A percentile compares a stretch with the other conserved stretches of the same genome.
phyloP scores from a whole-genome alignment of 2,797 vertebrate genomes.

The Lagocephalus sceleratus region DNA sequence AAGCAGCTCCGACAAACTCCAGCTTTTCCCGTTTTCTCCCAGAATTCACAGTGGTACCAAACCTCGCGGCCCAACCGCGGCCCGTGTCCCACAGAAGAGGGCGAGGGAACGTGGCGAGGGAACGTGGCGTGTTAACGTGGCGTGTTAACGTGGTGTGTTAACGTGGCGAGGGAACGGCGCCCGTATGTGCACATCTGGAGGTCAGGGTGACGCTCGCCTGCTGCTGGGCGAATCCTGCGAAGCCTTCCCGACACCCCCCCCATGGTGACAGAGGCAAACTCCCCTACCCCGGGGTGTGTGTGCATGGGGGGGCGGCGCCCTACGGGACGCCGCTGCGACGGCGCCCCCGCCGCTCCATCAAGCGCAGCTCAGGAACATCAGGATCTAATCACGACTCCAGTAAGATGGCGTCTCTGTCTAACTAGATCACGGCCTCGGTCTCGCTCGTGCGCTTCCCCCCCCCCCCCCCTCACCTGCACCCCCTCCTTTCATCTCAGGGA shows the following conservation, averaged over 20 bases:
- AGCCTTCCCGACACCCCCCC: conserved; percentile 4
- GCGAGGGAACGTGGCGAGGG: conserved; percentile 11
- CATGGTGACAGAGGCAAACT: too few species aligned
- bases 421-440: conserved; percentile 45
- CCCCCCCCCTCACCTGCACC: conserved; percentile 12
- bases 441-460: conserved; percentile 25
- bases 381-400: conserved; percentile 52
- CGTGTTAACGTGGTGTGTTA: conserved; percentile 16
- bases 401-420: conserved; percentile 45
- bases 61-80: too few species aligned
- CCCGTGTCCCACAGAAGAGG: conserved; percentile 6
- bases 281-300: too few species aligned
- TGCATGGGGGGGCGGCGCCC: too few species aligned
- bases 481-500: conserved; percentile 22
- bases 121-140: conserved; percentile 22
- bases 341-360: neutral
- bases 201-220: conserved; percentile 28
- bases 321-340: conserved; percentile 8
- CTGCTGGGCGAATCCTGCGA: too few species aligned
- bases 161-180: conserved; percentile 36
- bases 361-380: conserved; percentile 49
- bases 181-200: conserved; percentile 47
- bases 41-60: too few species aligned
- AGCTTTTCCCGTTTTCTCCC: too few species aligned
- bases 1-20: too few species aligned